Base-by-base conservation (phyloP, 2,888 invertebrate species). In the Morpho helenor region DNA sequence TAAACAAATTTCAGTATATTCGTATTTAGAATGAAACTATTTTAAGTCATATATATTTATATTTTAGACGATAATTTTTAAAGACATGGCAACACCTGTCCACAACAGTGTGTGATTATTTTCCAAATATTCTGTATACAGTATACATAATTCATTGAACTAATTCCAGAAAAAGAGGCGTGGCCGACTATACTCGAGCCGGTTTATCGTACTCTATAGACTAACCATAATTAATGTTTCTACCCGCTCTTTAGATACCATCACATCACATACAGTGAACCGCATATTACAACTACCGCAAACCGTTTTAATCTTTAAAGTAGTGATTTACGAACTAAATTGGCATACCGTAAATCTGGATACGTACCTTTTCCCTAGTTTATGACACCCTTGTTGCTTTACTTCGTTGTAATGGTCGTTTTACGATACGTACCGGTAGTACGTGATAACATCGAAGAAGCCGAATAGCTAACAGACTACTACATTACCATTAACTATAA, bases 161-260 rank as follows among this genome's bases (percentile, higher is more conserved):
- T 31, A 5, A 31, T 31, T 31, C 31, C 31, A 46, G 8, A 10
- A 45, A 52, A 52, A 45, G 44, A 39, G 60, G 61, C 47, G 57
- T 62, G 59, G 49, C 62, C 23, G 64, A 59, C 64, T 66, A 59
- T 63, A 61, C 68, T 66, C 62, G 56, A 44, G 48, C 49, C 52
- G 50, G 52, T 52, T 57, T 63, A 60, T 60, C 59, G 53, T 48
- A 41, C 64, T 58, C 64, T 60, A 62, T 68, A 68, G 59, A 62
- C 68, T 70, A 68, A 68, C 52, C 74, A 76, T 82, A 83, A 84
- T 83, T 79, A 82, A 82, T 79, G 75, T 74, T 70, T 67, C 61
- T 60, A 67, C 70, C 66, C 60, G 64, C 69, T 68, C 70, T 68
- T 68, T 65, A 65, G 65, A 65, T 68, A 74, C 60, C 53, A 68